Conservation (phyloP, 1,140 invertebrate species). For the Aleiodes sp. region DNA sequence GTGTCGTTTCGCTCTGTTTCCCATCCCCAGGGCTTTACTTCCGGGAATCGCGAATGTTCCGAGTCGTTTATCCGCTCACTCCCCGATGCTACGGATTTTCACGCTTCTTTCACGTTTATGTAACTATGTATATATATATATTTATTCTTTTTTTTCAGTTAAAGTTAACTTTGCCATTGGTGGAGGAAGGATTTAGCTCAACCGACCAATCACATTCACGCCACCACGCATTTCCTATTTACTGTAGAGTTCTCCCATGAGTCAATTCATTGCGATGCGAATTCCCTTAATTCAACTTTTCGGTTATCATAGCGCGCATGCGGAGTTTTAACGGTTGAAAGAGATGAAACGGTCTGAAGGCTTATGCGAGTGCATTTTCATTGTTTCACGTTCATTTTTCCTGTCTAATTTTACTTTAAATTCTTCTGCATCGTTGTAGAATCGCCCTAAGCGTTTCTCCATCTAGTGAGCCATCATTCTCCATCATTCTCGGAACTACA, state of each 20-base stretch:
- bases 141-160: neutral
- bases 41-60: conserved; percentile 3
- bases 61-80: neutral
- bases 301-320: too few relatives aligned
- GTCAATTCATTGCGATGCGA: too few relatives aligned
- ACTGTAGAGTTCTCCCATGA: neutral
- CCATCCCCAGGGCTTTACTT: neutral
- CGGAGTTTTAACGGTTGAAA: too few relatives aligned
- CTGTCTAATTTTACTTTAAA: too few relatives aligned
- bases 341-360: too few relatives aligned
- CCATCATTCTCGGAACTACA: too few relatives aligned
- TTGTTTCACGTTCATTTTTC: too few relatives aligned
- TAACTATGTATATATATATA: neutral
- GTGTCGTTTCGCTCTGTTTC: conserved; percentile 2
- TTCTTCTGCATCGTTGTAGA: too few relatives aligned
- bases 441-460: too few relatives aligned
- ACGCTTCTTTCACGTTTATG: neutral
- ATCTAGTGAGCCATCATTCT: too few relatives aligned
- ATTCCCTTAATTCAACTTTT: neutral
- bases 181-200: neutral
- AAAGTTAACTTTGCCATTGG: neutral
- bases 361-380: too few relatives aligned
- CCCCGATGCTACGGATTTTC: conserved; percentile 7
- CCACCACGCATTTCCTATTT: neutral
- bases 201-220: neutral